phyloP scores from a whole-genome alignment of 2,888 invertebrate species.

The Pemphredon lugubris region DNA sequence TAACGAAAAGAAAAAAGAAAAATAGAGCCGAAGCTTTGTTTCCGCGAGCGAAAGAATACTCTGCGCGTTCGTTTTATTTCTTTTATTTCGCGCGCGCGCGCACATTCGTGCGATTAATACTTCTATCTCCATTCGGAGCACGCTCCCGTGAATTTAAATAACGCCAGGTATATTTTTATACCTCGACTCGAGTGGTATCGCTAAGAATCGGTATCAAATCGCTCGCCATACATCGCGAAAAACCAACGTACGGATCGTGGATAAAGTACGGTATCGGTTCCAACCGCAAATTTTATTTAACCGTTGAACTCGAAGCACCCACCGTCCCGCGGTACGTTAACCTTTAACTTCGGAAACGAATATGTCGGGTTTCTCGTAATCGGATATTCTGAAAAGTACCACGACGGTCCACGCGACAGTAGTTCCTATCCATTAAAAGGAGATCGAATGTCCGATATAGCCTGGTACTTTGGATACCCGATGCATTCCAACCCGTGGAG shows the following conservation, averaged over 20 bases:
- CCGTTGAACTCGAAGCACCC: not conserved
- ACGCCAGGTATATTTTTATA: not conserved
- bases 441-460: constrained; percentile 41
- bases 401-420: constrained; percentile 20
- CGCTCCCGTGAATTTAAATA: not conserved
- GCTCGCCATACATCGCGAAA: no score
- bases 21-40: no score
- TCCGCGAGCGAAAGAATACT: no score
- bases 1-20: no score
- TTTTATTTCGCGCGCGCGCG: no score
- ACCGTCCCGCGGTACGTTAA: not conserved
- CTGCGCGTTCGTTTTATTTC: no score
- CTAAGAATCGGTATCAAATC: not conserved
- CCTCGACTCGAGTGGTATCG: no score
- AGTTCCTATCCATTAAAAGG: constrained; percentile 34
- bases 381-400: constrained; percentile 32
- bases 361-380: constrained; percentile 33
- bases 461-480: not conserved
- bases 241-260: no score
- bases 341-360: constrained; percentile 4
- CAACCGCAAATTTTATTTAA: no score
- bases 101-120: no score
- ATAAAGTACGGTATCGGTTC: no score
- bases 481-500: constrained; percentile 1
- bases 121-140: not conserved